These are phyloP conservation scores for Rhea pennata DNA, from an alignment of 2,113 vertebrate species.

Conservation along the genomic window DNA sequence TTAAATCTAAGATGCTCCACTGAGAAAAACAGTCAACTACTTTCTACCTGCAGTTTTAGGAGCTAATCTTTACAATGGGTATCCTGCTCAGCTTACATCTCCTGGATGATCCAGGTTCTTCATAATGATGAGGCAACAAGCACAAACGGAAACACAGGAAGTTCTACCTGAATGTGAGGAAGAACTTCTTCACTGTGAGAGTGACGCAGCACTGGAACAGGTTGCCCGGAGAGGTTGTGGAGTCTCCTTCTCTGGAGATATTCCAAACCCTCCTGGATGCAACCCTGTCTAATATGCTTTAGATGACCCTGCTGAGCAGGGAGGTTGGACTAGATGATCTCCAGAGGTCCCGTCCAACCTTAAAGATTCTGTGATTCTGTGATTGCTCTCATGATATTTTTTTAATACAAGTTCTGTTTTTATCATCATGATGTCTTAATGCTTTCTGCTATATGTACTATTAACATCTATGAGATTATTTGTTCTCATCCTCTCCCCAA, in stretches of 20 bases:
- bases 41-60: conserved; percentile 33
- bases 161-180: too few relatives aligned
- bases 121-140: neutral
- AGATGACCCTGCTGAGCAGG: too few relatives aligned
- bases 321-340: too few relatives aligned
- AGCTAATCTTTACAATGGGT: conserved; percentile 6
- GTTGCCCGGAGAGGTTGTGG: too few relatives aligned
- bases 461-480: neutral
- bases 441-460: neutral
- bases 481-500: neutral
- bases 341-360: too few relatives aligned
- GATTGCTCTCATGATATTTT: neutral
- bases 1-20: neutral
- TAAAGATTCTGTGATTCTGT: too few relatives aligned
- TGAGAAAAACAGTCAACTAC: conserved; percentile 16
- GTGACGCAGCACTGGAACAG: too few relatives aligned
- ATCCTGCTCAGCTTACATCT: neutral
- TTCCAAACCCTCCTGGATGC: too few relatives aligned
- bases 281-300: too few relatives aligned
- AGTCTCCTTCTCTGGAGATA: too few relatives aligned
- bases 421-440: neutral
- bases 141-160: too few relatives aligned
- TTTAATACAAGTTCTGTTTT: neutral
- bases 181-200: too few relatives aligned
- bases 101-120: neutral